Conservation (phyloP, 2,113 vertebrate genomes). For the Pontoporia blainvillei region DNA sequence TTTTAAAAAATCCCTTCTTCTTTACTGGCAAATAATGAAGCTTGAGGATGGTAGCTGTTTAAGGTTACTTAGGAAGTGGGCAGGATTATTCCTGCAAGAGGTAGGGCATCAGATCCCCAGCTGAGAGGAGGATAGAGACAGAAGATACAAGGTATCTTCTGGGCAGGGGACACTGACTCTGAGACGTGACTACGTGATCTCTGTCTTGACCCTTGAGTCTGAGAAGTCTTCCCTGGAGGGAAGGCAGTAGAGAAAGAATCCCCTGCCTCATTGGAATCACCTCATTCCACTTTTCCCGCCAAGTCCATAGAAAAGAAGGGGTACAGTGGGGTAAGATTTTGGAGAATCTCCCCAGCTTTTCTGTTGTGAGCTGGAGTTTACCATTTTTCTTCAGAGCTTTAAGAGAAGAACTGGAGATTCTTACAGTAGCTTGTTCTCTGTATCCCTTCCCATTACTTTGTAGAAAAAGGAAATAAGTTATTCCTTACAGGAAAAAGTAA, state of each 20-base stretch:
- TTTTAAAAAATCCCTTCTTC: not conserved
- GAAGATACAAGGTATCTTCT: not conserved
- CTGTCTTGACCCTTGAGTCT: not conserved
- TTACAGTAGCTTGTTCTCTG: not conserved
- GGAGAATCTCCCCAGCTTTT: not conserved
- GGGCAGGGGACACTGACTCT: not conserved
- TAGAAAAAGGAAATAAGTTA: too few species aligned
- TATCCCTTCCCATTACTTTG: not conserved
- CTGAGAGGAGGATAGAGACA: not conserved
- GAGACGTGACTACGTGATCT: not conserved
- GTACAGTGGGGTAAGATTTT: not conserved
- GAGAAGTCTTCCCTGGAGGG: not conserved
- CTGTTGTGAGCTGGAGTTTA: not conserved
- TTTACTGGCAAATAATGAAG: not conserved
- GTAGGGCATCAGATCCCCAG: not conserved
- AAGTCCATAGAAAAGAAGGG: not conserved
- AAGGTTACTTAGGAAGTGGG: not conserved
- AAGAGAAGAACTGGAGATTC: not conserved
- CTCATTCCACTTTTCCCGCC: not conserved
- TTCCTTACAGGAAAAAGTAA: not conserved
- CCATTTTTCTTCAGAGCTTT: not conserved
- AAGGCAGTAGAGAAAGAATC: not conserved
- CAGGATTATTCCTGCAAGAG: not conserved
- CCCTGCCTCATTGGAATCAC: rapidly evolving
- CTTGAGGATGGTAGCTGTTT: not conserved